Evolutionary conservation across 2,888 invertebrate species (phyloP).

Genomic region (Linnaemya tessellans): DNA sequence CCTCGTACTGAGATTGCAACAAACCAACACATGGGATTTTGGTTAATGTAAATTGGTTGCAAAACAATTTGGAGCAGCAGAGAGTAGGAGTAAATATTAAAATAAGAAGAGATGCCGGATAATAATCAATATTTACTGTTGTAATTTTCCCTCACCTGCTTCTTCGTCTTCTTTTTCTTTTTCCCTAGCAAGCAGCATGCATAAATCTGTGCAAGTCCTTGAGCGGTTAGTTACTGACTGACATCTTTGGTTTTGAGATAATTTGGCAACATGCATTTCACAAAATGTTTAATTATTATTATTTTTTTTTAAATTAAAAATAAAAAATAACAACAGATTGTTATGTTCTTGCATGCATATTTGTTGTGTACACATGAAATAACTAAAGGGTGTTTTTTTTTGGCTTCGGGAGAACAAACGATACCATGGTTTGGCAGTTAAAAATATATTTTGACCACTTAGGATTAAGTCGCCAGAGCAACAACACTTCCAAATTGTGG

Average conservation of each 20-base stretch:
- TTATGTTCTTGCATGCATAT: conserved; percentile 4
- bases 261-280: conserved; percentile 13
- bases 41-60: conserved; percentile 13
- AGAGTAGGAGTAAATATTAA: background rate
- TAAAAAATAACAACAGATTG: conserved; percentile 30
- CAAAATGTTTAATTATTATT: no score
- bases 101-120: background rate
- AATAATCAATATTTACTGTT: conserved; percentile 7
- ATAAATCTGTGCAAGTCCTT: background rate
- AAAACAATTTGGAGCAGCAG: background rate
- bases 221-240: background rate
- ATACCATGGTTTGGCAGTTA: no score
- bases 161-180: background rate
- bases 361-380: background rate
- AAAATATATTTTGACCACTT: no score
- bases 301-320: conserved; percentile 3
- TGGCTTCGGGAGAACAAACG: no score
- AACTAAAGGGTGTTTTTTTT: no score
- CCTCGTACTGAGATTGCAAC: background rate
- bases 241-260: background rate
- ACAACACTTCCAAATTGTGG: no score
- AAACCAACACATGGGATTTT: conserved; percentile 4
- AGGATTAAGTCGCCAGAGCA: no score
- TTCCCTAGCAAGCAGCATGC: no score
- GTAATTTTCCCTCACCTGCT: background rate